Percentiles rank a stretch among this genome's conserved stretches.
phyloP scores from a whole-genome alignment of 2,888 invertebrate species.

The Eremobia ochroleuca region DNA sequence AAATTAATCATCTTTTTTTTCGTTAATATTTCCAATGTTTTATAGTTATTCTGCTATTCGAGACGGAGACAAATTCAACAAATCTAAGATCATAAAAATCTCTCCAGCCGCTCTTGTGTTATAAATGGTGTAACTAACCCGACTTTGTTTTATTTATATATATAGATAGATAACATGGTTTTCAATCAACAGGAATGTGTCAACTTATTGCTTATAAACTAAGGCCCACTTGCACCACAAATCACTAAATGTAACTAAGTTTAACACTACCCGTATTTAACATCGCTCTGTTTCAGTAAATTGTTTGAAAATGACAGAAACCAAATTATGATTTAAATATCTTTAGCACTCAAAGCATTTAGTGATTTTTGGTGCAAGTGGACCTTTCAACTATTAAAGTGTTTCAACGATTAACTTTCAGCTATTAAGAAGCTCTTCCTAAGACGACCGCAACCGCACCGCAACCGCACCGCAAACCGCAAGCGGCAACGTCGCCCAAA shows the following conservation, averaged over 20 bases:
- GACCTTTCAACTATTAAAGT: background rate
- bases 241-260: background rate
- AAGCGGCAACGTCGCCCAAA: background rate
- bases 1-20: no score
- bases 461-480: no score
- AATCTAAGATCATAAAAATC: no score
- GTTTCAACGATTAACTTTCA: no score
- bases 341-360: background rate
- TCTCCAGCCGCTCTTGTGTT: no score
- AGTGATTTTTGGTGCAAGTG: background rate
- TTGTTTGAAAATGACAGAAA: background rate
- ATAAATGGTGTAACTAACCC: no score
- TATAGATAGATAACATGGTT: background rate
- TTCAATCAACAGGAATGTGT: constrained; percentile 24
- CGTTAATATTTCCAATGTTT: no score
- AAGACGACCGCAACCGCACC: background rate
- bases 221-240: background rate
- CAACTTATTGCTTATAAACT: constrained; percentile 5
- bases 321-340: background rate
- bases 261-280: background rate
- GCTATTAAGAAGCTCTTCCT: background rate
- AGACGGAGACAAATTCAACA: no score
- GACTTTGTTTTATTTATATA: no score
- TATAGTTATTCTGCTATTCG: no score
- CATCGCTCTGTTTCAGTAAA: background rate